A percentile compares a stretch with the other conserved stretches of the same genome.
Conservation (phyloP, 92 coral and sea anemone genomes). For the Plumapathes pennacea region DNA sequence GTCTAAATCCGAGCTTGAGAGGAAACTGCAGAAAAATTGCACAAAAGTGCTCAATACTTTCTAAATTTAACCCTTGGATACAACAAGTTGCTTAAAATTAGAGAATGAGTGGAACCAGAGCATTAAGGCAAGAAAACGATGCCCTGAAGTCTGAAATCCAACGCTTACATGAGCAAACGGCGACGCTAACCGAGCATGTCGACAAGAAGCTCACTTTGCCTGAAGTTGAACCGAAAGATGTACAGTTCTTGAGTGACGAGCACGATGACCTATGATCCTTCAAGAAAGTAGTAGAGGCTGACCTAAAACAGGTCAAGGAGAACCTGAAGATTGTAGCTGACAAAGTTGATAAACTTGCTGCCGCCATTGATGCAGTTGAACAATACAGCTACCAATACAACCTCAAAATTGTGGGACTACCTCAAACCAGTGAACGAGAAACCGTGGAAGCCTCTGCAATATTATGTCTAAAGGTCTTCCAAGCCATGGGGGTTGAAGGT, state of each 20-base stretch:
- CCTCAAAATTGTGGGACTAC: constrained; percentile 24
- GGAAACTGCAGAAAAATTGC: too few relatives aligned
- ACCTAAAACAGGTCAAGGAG: neutral
- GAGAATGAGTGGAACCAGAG: too few relatives aligned
- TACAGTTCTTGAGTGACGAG: constrained; percentile 1
- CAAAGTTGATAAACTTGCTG: neutral
- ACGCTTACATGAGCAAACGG: neutral
- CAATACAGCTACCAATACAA: constrained; percentile 23
- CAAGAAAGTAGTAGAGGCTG: neutral
- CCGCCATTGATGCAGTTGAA: constrained; percentile 9
- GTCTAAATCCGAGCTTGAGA: too few relatives aligned
- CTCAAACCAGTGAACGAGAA: neutral
- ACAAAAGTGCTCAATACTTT: too few relatives aligned
- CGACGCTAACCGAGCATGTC: too few relatives aligned
- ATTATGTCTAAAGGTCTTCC: constrained; percentile 14
- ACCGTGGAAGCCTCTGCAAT: constrained; percentile 3
- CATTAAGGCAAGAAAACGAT: constrained; percentile 5
- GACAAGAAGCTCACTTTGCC: too few relatives aligned
- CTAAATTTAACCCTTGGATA: too few relatives aligned
- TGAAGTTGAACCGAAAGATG: too few relatives aligned
- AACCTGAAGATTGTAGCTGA: neutral
- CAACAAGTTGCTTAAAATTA: too few relatives aligned
- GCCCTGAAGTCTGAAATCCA: constrained; percentile 11
- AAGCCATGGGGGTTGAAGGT: neutral
- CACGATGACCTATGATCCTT: neutral